These are phyloP conservation scores for Oryzias curvinotus DNA, from an alignment of 2,113 vertebrate genomes.

Conservation along the genomic window DNA sequence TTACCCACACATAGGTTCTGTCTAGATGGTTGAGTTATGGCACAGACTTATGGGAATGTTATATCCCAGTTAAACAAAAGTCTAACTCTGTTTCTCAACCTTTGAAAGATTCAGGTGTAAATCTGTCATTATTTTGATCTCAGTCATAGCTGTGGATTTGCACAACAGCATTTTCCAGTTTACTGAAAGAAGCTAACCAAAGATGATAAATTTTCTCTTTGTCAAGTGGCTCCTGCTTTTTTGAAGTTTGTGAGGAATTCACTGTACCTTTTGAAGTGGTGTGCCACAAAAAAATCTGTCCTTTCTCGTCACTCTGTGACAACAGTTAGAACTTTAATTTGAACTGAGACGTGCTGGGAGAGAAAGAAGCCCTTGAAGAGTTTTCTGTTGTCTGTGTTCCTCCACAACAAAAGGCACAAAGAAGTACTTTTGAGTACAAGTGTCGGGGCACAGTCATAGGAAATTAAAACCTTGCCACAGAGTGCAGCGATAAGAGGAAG, in stretches of 20 bases:
- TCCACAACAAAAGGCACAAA: slow-evolving; percentile 1
- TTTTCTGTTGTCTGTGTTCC: slow-evolving; percentile 10
- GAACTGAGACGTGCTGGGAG: neutral
- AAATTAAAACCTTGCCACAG: slow-evolving; percentile 53
- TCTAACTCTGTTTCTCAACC: slow-evolving; percentile 7
- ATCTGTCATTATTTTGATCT: neutral
- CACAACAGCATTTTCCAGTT: slow-evolving; percentile 7
- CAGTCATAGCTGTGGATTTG: slow-evolving; percentile 16
- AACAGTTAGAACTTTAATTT: slow-evolving; percentile 29
- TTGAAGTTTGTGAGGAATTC: slow-evolving; percentile 16
- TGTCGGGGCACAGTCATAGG: slow-evolving; percentile 42
- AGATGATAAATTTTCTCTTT: neutral
- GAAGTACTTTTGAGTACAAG: slow-evolving; percentile 24
- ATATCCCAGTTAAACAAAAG: slow-evolving; percentile 16
- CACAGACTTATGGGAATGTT: neutral
- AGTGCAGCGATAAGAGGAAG: slow-evolving; percentile 19
- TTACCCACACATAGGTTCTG: slow-evolving; percentile 23
- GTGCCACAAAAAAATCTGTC: slow-evolving; percentile 3
- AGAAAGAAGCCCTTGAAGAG: slow-evolving; percentile 9
- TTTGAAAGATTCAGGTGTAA: slow-evolving; percentile 2
- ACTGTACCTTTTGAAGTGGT: neutral
- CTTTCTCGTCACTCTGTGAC: slow-evolving; percentile 7
- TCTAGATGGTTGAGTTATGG: slow-evolving; percentile 7
- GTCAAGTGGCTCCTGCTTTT: slow-evolving; percentile 8
- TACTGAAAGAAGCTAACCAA: slow-evolving; percentile 2